Conservation (phyloP, 2,797 vertebrate genomes). For the Varecia variegata region DNA sequence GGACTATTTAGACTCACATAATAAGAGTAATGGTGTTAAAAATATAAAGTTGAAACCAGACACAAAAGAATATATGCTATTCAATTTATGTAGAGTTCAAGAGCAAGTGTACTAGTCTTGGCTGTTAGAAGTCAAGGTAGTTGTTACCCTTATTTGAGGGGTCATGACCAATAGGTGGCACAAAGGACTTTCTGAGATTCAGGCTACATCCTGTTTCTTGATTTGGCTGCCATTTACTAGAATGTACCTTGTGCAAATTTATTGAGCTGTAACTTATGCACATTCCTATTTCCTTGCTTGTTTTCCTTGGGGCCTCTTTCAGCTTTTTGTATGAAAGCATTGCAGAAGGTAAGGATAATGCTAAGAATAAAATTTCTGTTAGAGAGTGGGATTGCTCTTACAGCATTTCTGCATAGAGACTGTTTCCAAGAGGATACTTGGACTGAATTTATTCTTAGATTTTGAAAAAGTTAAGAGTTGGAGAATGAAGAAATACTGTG, state of each 20-base stretch:
- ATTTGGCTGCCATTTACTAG: neutral
- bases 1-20: neutral
- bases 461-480: neutral
- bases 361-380: constrained; percentile 27
- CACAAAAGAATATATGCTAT: neutral
- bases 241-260: neutral
- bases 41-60: neutral
- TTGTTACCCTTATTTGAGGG: neutral
- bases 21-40: neutral
- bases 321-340: neutral
- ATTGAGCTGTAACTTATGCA: neutral
- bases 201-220: neutral
- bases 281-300: neutral
- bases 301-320: neutral
- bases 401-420: neutral
- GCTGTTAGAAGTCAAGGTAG: neutral
- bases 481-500: neutral
- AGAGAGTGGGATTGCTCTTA: neutral
- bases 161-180: neutral
- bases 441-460: constrained; percentile 4
- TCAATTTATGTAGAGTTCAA: neutral
- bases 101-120: neutral
- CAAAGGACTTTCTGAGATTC: neutral
- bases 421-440: neutral
- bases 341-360: neutral